These are phyloP conservation scores for Choloepus hoffmanni DNA, from an alignment of 2,113 vertebrate genomes.

Conservation along the genomic window DNA sequence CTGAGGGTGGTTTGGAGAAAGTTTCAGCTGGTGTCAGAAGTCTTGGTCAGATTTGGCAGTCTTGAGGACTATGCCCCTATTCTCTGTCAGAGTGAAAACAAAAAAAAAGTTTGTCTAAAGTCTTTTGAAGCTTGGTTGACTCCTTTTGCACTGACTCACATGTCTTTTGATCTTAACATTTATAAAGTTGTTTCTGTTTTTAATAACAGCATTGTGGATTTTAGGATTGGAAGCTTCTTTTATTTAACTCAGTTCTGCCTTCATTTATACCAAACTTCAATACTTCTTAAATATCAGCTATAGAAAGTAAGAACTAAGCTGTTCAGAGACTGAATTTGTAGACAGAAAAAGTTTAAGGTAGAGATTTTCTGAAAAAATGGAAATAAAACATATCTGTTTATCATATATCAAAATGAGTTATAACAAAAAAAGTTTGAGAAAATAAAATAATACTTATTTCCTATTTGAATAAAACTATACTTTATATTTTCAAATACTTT, in stretches of 20 bases:
- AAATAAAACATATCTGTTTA: constrained; percentile 16
- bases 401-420: not conserved
- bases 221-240: not conserved
- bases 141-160: not conserved
- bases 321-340: not conserved
- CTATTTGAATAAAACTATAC: not conserved
- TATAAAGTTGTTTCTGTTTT: not conserved
- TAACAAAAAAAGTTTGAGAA: not conserved
- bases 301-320: not conserved
- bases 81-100: too few species aligned
- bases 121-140: too few species aligned
- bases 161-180: not conserved
- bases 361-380: not conserved
- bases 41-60: too few species aligned
- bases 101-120: too few species aligned
- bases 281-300: not conserved
- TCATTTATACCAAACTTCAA: not conserved
- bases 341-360: not conserved
- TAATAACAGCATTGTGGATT: not conserved
- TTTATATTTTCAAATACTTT: not conserved
- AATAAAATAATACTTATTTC: constrained; percentile 10
- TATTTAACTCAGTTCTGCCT: not conserved
- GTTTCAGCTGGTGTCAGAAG: too few species aligned
- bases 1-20: too few species aligned
- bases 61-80: too few species aligned